Evolutionary conservation across 2,797 vertebrate genomes (phyloP), one percentile per base, ranked within the genome.

Genomic region (Anguilla marmorata): DNA sequence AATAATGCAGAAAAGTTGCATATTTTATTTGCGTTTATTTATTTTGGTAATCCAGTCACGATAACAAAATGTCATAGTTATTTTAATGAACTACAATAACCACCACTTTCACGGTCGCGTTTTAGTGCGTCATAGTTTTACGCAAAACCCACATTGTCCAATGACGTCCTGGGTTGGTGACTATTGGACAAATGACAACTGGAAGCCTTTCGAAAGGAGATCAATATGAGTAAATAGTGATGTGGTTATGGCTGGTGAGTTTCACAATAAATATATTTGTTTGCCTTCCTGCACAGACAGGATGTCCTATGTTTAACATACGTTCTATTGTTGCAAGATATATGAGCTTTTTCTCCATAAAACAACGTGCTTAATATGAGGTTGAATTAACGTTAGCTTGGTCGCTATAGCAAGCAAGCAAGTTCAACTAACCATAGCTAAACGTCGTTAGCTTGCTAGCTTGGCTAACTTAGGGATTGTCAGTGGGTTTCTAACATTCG

Each of bases 141-240:
- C 33, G 30, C 30, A 1, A 9, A n/a, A 37, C 41, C 45, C 45
- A n/a, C 66, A 37, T 27, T 76, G 50, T 14, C 66, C 48, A 86
- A 86, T 86, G 86, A 86, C 86, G 63, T 56, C 24, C 41, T 19
- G 66, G 27, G 50, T 52, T 86, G 66, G 21, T 86, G 37, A 50
- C 72, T 19, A 72, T 72, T 74, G 66, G 86, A 72, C 63, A 50
- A 74, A 74, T 86, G 66, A 74, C 48, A 86, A 72, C 86, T 76
- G 72, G 45, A 82, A 82, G 79, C 45, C 41, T 82, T 82, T 82
- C 79, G 79, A 86, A 86, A 86, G 72, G 66, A 24, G 72, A 72
- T 86, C 72, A 9, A 86, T 24, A 72, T 33, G 37, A n/a, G 84
- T 85, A 85, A 66, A 45, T 63, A 85, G 58, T 85, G 33, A 41